Evolutionary conservation across 2,888 invertebrate species (phyloP).

Genomic region (Ormyrus rosae): DNA sequence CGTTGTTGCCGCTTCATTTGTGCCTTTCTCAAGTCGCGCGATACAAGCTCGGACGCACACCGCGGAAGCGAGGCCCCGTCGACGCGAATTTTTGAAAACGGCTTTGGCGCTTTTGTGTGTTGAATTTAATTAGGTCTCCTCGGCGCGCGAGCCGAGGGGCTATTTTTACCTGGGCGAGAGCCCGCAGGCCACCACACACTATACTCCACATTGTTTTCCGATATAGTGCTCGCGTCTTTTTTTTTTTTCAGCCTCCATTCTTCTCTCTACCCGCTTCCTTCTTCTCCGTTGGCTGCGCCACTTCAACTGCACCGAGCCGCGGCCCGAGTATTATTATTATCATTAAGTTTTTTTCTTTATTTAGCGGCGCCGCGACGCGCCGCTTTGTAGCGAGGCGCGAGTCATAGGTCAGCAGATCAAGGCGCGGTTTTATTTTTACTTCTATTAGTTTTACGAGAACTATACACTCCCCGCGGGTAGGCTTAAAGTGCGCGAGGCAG

Average conservation of each 20-base stretch:
- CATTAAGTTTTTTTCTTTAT: not conserved
- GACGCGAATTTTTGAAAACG: constrained; percentile 21
- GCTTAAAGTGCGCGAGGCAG: no score
- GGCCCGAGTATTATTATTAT: not conserved
- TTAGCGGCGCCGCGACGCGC: no score
- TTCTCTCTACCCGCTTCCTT: not conserved
- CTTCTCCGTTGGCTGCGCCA: not conserved
- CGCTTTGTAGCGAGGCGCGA: no score
- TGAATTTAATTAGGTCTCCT: constrained; percentile 49
- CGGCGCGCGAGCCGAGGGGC: not conserved
- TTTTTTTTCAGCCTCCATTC: no score
- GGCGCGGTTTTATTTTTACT: no score
- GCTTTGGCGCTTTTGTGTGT: constrained; percentile 38
- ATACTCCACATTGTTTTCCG: constrained; percentile 29
- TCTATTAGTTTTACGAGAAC: no score
- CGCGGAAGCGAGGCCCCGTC: no score
- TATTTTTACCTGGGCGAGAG: constrained; percentile 33
- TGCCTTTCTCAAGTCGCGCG: constrained; percentile 27
- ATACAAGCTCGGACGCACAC: constrained; percentile 6
- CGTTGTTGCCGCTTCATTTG: constrained; percentile 11
- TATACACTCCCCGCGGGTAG: no score
- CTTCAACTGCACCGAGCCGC: not conserved
- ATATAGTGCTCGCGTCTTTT: constrained; percentile 41
- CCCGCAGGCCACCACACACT: not conserved
- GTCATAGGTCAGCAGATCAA: no score